These are phyloP conservation scores for Lepidothrix coronata DNA, from an alignment of 2,113 vertebrate genomes.

Conservation along the genomic window DNA sequence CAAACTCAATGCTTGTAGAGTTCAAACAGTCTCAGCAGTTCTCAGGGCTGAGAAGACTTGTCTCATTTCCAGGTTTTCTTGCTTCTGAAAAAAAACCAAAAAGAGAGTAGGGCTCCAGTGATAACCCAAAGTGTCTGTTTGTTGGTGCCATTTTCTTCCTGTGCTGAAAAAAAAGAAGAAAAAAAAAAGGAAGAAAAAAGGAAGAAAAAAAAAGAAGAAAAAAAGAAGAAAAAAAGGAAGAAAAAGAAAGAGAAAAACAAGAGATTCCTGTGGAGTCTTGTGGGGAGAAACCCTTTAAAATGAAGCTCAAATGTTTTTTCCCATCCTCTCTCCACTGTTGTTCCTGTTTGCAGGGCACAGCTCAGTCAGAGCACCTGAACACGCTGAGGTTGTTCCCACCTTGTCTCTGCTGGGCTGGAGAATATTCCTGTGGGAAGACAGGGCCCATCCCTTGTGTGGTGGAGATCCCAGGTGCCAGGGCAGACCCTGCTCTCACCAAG, in stretches of 20 bases:
- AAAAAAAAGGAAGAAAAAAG: no score
- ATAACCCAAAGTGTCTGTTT: background rate
- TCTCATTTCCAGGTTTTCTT: background rate
- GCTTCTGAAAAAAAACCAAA: background rate
- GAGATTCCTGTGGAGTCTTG: background rate
- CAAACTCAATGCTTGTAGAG: background rate
- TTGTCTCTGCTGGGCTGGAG: background rate
- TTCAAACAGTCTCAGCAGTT: background rate
- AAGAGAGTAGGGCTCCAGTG: background rate
- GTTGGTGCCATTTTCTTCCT: background rate
- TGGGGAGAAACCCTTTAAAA: background rate
- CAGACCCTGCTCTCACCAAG: background rate
- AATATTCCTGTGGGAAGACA: background rate
- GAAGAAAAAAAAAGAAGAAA: fast-evolving
- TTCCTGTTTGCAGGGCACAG: background rate
- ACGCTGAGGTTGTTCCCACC: background rate
- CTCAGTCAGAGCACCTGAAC: background rate
- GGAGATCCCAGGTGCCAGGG: background rate
- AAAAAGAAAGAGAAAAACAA: background rate
- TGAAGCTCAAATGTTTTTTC: background rate
- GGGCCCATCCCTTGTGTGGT: background rate
- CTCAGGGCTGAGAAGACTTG: background rate
- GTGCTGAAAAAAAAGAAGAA: no score
- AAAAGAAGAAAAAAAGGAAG: no score
- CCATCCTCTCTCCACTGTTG: background rate